phyloP scores from a whole-genome alignment of 2,888 invertebrate genomes.

The Melieria picta region DNA sequence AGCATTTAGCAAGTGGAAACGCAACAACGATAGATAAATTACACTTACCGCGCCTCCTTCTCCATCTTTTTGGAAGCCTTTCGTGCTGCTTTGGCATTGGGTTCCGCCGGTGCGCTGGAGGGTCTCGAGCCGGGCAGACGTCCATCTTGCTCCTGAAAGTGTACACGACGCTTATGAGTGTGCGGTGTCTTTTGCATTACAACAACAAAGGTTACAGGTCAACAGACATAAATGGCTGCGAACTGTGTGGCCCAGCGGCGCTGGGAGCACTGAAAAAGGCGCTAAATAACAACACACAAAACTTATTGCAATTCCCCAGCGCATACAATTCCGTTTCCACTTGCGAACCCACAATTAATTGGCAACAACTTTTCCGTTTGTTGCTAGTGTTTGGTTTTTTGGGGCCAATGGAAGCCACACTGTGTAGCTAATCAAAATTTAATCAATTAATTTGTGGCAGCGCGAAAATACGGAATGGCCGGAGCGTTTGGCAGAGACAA shows the following conservation, averaged over 20 bases:
- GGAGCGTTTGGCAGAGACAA: too few species aligned
- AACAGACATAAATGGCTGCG: neutral
- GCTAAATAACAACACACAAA: too few species aligned
- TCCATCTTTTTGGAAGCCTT: slow-evolving; percentile 65
- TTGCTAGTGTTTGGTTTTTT: neutral
- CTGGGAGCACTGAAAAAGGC: slow-evolving; percentile 13
- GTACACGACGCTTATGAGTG: slow-evolving; percentile 49
- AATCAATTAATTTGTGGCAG: slow-evolving; percentile 16
- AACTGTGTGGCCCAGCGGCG: slow-evolving; percentile 22
- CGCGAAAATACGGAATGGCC: slow-evolving; percentile 8
- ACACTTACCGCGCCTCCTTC: slow-evolving; percentile 62
- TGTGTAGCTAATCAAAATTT: slow-evolving; percentile 3
- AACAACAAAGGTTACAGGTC: neutral
- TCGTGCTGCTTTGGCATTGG: slow-evolving; percentile 64
- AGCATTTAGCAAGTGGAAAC: neutral
- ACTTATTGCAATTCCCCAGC: too few species aligned
- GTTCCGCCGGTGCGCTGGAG: slow-evolving; percentile 65
- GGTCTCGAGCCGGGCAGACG: slow-evolving; percentile 61
- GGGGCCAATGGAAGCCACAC: slow-evolving; percentile 12
- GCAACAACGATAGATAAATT: neutral
- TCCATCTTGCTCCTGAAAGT: slow-evolving; percentile 63
- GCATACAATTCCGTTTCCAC: too few species aligned
- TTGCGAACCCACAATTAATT: too few species aligned
- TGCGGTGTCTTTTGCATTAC: slow-evolving; percentile 27
- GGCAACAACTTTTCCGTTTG: too few species aligned